Evolutionary conservation across 2,113 vertebrate species (phyloP).

Genomic region (Tetrax tetrax): DNA sequence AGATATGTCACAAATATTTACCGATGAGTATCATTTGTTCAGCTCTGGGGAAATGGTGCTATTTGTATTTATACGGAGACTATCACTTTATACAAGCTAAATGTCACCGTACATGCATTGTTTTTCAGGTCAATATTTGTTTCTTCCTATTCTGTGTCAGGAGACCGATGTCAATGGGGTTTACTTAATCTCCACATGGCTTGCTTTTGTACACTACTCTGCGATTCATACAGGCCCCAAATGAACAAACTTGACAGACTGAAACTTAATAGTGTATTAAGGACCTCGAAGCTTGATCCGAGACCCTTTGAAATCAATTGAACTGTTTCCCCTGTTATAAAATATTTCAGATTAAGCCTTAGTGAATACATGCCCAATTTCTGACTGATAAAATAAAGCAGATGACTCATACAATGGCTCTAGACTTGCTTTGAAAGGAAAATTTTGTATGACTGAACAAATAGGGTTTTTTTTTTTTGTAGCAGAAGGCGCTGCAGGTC

Average conservation of each 20-base stretch:
- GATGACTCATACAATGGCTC: not conserved
- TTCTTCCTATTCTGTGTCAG: constrained; percentile 32
- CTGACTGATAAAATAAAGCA: not conserved
- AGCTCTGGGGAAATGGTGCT: constrained; percentile 41
- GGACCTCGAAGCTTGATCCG: not conserved
- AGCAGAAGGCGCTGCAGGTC: constrained; percentile 3
- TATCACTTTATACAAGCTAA: constrained; percentile 40
- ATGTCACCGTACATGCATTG: constrained; percentile 35
- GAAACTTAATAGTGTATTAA: not conserved
- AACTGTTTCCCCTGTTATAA: not conserved
- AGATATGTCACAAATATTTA: constrained; percentile 60
- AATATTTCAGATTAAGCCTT: constrained; percentile 1
- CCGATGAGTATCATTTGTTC: not conserved
- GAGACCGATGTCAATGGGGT: not conserved
- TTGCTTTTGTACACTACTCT: not conserved
- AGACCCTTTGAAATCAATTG: not conserved
- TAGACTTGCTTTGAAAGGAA: not conserved
- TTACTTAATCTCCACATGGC: constrained; percentile 10
- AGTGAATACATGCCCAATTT: not conserved
- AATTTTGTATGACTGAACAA: not conserved
- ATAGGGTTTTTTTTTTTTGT: not conserved
- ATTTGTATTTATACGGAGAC: constrained; percentile 40
- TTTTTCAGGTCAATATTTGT: constrained; percentile 57
- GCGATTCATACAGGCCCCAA: not conserved
- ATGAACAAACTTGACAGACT: not conserved